Evolutionary conservation across 2,888 invertebrate species (phyloP).

Genomic region (Ischnura elegans): DNA sequence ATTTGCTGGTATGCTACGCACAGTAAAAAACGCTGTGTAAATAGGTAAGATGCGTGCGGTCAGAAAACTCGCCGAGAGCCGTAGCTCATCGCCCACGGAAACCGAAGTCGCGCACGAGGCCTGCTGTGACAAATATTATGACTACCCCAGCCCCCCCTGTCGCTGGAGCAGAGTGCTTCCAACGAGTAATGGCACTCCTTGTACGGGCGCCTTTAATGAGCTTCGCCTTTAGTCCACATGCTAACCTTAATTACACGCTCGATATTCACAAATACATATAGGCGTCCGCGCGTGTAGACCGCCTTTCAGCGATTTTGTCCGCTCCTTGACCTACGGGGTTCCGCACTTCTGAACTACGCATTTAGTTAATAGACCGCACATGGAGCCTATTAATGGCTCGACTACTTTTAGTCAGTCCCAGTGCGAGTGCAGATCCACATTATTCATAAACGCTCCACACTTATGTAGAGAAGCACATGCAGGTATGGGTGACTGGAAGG

Average conservation of each 20-base stretch:
- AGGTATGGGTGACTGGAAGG: background rate
- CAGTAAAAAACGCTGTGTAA: background rate
- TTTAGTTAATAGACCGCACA: background rate
- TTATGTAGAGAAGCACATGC: too few relatives aligned
- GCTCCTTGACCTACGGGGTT: background rate
- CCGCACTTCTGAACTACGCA: background rate
- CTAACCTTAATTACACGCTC: conserved; percentile 29
- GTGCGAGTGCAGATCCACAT: background rate
- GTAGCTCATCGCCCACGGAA: conserved; percentile 43
- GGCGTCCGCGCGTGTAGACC: background rate
- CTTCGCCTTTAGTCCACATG: conserved; percentile 21
- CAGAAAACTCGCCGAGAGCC: background rate
- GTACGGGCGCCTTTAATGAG: conserved; percentile 36
- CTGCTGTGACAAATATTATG: conserved; percentile 64
- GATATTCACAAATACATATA: background rate
- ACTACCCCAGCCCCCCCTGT: conserved; percentile 10
- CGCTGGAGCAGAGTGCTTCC: conserved; percentile 16
- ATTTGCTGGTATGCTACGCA: background rate
- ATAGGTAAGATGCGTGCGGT: background rate
- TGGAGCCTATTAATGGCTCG: background rate
- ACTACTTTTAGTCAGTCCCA: background rate
- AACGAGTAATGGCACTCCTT: conserved; percentile 17
- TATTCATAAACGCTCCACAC: background rate
- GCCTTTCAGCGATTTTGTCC: conserved; percentile 49
- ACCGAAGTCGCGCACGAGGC: background rate